These are phyloP conservation scores for Bombus breviceps DNA, from an alignment of 1,140 invertebrate species.

Conservation along the genomic window DNA sequence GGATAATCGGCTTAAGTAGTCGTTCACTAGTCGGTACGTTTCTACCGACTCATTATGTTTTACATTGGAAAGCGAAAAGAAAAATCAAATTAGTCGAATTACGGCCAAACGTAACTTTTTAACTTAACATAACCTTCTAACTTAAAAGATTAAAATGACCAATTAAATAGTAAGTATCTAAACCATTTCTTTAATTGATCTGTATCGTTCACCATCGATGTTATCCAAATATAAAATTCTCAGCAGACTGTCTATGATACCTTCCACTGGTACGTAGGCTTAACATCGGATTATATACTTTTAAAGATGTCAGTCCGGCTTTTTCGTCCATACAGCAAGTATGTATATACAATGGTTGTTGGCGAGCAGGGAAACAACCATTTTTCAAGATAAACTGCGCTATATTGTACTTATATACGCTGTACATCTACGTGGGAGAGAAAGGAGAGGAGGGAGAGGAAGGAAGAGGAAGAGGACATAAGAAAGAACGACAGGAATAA, in stretches of 20 bases:
- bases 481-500: constrained; percentile 17
- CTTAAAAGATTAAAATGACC: not conserved
- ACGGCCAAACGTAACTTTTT: no score
- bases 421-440: not conserved
- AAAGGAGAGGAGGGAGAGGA: no score
- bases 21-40: no score
- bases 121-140: not conserved
- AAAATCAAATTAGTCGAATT: no score
- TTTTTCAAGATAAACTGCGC: constrained; percentile 77
- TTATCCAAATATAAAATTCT: not conserved
- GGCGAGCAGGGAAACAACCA: constrained; percentile 60
- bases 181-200: not conserved
- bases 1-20: no score
- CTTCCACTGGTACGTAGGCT: constrained; percentile 66
- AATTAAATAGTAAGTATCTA: not conserved
- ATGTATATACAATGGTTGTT: constrained; percentile 66
- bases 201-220: not conserved
- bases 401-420: constrained; percentile 64
- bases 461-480: not conserved
- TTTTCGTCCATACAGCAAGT: constrained; percentile 60
- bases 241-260: not conserved
- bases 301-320: constrained; percentile 62
- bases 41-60: no score
- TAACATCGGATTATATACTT: constrained; percentile 74
- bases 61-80: no score